phyloP scores from a whole-genome alignment of 2,113 vertebrate genomes.

The Puffinus mauretanicus region DNA sequence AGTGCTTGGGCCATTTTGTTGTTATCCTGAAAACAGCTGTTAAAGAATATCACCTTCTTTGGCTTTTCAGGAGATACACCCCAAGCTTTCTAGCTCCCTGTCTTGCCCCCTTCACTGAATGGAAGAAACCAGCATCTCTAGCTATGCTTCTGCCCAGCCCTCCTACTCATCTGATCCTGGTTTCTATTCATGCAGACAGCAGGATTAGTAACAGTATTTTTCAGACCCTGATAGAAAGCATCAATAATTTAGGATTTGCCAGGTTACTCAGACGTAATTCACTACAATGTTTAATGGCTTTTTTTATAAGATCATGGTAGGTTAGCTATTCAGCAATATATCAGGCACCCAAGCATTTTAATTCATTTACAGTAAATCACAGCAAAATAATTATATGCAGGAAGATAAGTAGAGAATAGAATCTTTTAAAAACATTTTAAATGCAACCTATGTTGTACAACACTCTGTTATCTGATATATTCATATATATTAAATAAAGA shows the following conservation, averaged over 20 bases:
- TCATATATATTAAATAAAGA: not conserved
- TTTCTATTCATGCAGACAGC: not conserved
- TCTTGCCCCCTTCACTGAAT: not conserved
- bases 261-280: not conserved
- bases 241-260: slow-evolving; percentile 23
- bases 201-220: not conserved
- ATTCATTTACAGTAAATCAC: not conserved
- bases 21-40: not conserved
- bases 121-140: not conserved
- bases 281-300: not conserved
- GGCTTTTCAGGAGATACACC: not conserved
- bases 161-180: not conserved
- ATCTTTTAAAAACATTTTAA: not conserved
- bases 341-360: not conserved
- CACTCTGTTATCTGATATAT: not conserved
- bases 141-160: not conserved
- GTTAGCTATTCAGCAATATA: not conserved
- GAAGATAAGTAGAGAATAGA: not conserved
- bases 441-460: not conserved
- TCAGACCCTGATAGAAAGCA: not conserved
- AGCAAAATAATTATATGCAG: not conserved
- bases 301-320: not conserved
- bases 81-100: not conserved
- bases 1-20: not conserved
- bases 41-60: not conserved